These are phyloP conservation scores for Achlya flavicornis DNA, from an alignment of 2,888 invertebrate genomes.

Conservation along the genomic window DNA sequence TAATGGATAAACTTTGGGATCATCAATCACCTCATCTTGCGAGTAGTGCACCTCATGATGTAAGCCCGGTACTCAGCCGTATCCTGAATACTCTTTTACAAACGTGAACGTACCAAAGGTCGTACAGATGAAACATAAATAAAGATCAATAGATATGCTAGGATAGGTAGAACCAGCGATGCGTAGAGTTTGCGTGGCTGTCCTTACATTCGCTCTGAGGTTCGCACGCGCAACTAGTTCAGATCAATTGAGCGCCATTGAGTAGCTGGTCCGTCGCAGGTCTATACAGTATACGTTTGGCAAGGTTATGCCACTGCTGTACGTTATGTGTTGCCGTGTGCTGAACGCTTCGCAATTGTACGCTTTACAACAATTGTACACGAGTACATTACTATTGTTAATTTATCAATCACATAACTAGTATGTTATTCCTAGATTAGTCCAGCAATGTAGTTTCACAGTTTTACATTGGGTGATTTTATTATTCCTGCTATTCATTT, in stretches of 20 bases:
- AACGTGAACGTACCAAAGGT: background rate
- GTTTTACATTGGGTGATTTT: background rate
- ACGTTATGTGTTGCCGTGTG: slow-evolving; percentile 50
- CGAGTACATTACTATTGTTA: slow-evolving; percentile 9
- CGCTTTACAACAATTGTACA: slow-evolving; percentile 16
- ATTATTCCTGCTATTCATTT: background rate
- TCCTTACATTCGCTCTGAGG: slow-evolving; percentile 63
- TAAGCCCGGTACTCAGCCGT: background rate
- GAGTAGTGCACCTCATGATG: background rate
- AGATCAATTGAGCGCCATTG: slow-evolving; percentile 79
- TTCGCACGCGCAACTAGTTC: slow-evolving; percentile 78
- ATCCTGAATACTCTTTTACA: background rate
- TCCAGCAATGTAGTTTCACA: background rate
- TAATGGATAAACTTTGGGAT: slow-evolving; percentile 29
- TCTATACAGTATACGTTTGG: slow-evolving; percentile 59
- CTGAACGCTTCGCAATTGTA: slow-evolving; percentile 34
- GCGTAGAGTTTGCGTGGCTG: slow-evolving; percentile 46
- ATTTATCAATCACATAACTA: slow-evolving; percentile 8
- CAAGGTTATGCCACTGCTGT: slow-evolving; percentile 69
- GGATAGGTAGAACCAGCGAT: slow-evolving; percentile 33
- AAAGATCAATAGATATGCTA: slow-evolving; percentile 25
- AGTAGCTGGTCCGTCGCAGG: slow-evolving; percentile 67
- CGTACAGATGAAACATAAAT: slow-evolving; percentile 12
- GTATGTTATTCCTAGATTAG: background rate
- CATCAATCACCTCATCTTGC: slow-evolving; percentile 12